Conservation (phyloP, 2,113 vertebrate genomes). For the Phyllopteryx taeniolatus region DNA sequence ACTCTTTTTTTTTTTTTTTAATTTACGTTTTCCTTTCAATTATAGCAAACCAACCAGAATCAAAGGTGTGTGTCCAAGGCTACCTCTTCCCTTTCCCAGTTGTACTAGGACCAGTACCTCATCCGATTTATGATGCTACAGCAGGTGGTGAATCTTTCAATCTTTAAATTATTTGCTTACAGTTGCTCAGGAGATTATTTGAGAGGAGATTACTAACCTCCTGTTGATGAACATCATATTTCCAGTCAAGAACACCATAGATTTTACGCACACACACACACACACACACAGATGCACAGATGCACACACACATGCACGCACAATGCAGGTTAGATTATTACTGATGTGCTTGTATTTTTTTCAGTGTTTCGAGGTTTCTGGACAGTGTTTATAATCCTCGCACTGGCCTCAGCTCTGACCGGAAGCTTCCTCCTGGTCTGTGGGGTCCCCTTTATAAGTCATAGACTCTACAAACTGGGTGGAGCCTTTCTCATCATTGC, state of each 20-base stretch:
- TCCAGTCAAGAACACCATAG: not conserved
- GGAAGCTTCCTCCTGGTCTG: constrained; percentile 82
- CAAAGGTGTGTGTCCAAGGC: constrained; percentile 81
- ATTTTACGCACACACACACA: too few species aligned
- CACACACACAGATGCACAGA: not conserved
- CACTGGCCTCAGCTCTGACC: constrained; percentile 64
- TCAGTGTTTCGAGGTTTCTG: constrained; percentile 87
- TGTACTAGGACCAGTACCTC: constrained; percentile 76
- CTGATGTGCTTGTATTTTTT: constrained; percentile 21
- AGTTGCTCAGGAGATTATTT: not conserved
- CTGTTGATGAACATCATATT: not conserved
- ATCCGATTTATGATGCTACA: constrained; percentile 80
- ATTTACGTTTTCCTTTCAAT: constrained; percentile 7
- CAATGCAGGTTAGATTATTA: not conserved
- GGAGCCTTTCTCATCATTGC: constrained; percentile 79
- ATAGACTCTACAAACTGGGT: constrained; percentile 75
- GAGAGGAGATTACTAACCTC: not conserved
- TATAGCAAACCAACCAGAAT: constrained; percentile 80
- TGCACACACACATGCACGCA: too few species aligned
- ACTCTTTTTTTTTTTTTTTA: not conserved
- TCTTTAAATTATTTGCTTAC: not conserved
- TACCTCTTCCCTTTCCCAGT: constrained; percentile 87
- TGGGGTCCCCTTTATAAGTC: constrained; percentile 78
- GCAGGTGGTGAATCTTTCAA: constrained; percentile 69
- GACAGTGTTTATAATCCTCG: constrained; percentile 80